Conservation (phyloP, 2,888 invertebrate species). For the Danaus chrysippus region DNA sequence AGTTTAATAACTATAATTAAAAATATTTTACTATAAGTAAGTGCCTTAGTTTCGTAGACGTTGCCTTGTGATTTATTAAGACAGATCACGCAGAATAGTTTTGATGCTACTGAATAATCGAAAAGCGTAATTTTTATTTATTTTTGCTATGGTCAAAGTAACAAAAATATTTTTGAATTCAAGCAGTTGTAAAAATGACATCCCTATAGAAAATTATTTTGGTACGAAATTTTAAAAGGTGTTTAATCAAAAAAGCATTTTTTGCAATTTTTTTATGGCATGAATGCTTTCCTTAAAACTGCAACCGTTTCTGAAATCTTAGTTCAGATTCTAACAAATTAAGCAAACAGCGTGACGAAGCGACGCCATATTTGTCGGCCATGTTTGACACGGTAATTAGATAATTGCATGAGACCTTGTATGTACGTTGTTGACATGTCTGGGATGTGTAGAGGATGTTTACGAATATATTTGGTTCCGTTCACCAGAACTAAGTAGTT, state of each 20-base stretch:
- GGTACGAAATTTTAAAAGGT: too few species aligned
- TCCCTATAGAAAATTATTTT: too few species aligned
- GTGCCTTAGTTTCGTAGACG: conserved; percentile 16
- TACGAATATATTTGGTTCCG: conserved; percentile 8
- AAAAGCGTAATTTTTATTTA: conserved; percentile 22
- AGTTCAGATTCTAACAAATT: conserved; percentile 56
- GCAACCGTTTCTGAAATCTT: conserved; percentile 41
- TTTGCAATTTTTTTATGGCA: too few species aligned
- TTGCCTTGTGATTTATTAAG: conserved; percentile 40
- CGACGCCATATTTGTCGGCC: conserved; percentile 47
- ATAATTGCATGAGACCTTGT: conserved; percentile 60
- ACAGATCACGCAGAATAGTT: conserved; percentile 36
- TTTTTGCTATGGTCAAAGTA: not conserved
- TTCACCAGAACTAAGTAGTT: not conserved
- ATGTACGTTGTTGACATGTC: conserved; percentile 41
- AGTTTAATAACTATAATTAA: too few species aligned
- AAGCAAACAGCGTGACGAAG: conserved; percentile 53
- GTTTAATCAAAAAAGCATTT: too few species aligned
- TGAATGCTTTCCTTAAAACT: conserved; percentile 34
- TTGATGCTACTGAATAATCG: conserved; percentile 33
- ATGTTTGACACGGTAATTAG: conserved; percentile 58
- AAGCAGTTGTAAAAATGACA: too few species aligned
- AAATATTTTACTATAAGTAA: not conserved
- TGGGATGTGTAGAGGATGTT: conserved; percentile 30
- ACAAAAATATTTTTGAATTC: not conserved